Evolutionary conservation across 1,140 invertebrate species (phyloP).

Genomic region (Himalopsyche phryganea): DNA sequence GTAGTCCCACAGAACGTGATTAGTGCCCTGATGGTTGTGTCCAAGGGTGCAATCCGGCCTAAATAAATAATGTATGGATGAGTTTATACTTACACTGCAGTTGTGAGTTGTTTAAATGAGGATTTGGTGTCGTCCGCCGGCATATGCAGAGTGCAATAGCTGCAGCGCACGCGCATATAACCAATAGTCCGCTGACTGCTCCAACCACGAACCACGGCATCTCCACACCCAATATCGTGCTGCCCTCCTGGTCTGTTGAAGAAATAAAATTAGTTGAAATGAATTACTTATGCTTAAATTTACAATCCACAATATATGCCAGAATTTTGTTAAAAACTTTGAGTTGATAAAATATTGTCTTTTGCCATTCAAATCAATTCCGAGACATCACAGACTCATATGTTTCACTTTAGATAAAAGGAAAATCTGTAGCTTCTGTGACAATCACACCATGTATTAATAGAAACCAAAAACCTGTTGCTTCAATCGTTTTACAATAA

Average conservation of each 20-base stretch:
- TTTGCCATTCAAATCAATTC: too few species aligned
- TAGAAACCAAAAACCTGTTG: too few species aligned
- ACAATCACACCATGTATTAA: too few species aligned
- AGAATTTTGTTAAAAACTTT: background rate
- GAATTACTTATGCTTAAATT: background rate
- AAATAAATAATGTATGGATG: too few species aligned
- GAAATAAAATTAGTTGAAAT: constrained; percentile 2
- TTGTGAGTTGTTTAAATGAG: constrained; percentile 53
- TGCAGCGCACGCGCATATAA: constrained; percentile 64
- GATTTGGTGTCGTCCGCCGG: constrained; percentile 55
- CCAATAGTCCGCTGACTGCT: constrained; percentile 63
- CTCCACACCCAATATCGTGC: constrained; percentile 70
- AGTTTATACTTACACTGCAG: constrained; percentile 49
- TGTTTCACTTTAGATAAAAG: too few species aligned
- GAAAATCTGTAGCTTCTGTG: too few species aligned
- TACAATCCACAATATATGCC: background rate
- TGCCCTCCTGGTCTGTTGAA: constrained; percentile 64
- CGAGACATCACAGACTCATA: too few species aligned
- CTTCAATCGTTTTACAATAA: too few species aligned
- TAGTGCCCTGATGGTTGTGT: too few species aligned
- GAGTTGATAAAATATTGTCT: background rate
- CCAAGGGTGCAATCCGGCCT: too few species aligned
- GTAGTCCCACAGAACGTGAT: too few species aligned
- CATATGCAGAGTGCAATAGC: constrained; percentile 70
- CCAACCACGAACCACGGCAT: constrained; percentile 71